Base-by-base conservation (phyloP, 2,113 vertebrate genomes). In the Alligator sinensis region DNA sequence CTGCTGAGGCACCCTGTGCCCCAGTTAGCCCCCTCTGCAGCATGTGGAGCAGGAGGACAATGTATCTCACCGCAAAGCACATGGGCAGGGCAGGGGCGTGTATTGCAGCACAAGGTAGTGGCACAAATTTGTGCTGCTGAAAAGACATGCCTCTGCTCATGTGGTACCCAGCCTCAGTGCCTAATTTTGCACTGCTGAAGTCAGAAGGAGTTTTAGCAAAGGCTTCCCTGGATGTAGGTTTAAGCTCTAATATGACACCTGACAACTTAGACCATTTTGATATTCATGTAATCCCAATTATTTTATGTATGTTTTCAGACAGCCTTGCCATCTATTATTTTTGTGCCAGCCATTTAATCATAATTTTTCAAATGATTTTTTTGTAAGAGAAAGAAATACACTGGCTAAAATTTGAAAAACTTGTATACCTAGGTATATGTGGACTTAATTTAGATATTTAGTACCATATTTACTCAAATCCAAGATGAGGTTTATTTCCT, bases 161-260 rank as follows among this genome's bases (percentile, higher is more conserved):
- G 38, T 47, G 38, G 38, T 6, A 47, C 38, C 38, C 38, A 47
- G 6, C 4, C 38, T 6, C 38, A 47, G 95, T 86, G 16, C 68
- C 18, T 85, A 80, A 61, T 93, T 87, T 61, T 82, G 58, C 47
- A 61, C 19, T 68, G 34, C 24, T 81, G 66, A 90, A 92, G 17
- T 89, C 90, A 92, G 63, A 82, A 93, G 80, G 55, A 80, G 2
- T 63, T 72, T 96, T 88, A 77, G 81, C 6, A 94, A 54, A 92
- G 21, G 91, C 87, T 94, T 92, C 61, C 55, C 86, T 79, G 91
- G 13, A 17, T 81, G 21, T 86, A 15, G 28, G 74, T 79, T 77
- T 70, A 84, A 75, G 14, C 55, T 64, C 55, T 61, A 70, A 22
- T 62, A 82, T 25, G 82, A 77, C 14, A 74, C 4, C 86, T 84